Evolutionary conservation across 2,888 invertebrate species (phyloP).

Genomic region (Laspeyria flexula): DNA sequence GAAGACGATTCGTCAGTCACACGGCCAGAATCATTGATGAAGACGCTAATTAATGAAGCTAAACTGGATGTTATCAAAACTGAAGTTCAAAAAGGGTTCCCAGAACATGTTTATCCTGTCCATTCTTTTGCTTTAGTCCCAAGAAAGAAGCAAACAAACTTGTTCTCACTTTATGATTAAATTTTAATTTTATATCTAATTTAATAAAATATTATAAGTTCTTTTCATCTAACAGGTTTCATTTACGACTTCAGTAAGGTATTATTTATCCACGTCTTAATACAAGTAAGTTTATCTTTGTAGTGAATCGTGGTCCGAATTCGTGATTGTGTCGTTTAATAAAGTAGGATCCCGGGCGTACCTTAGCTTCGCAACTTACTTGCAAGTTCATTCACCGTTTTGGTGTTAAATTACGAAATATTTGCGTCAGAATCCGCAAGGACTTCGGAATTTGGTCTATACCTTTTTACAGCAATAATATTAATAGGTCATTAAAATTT

Average conservation of each 20-base stretch:
- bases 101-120: slow-evolving; percentile 94
- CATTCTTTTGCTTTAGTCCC: slow-evolving; percentile 93
- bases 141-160: slow-evolving; percentile 11
- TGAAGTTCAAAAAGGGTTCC: slow-evolving; percentile 92
- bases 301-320: slow-evolving; percentile 70
- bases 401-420: slow-evolving; percentile 63
- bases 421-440: slow-evolving; percentile 57
- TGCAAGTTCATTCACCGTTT: slow-evolving; percentile 70
- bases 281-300: slow-evolving; percentile 63
- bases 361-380: slow-evolving; percentile 57
- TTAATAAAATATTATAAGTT: not conserved
- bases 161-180: slow-evolving; percentile 16
- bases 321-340: slow-evolving; percentile 78
- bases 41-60: slow-evolving; percentile 89
- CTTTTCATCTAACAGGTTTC: slow-evolving; percentile 21
- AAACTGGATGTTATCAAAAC: slow-evolving; percentile 89
- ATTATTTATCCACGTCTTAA: slow-evolving; percentile 49
- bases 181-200: slow-evolving; percentile 11
- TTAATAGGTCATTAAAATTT: slow-evolving; percentile 9
- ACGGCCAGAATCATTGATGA: slow-evolving; percentile 88
- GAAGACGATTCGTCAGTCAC: slow-evolving; percentile 96
- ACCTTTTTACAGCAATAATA: slow-evolving; percentile 4
- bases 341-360: slow-evolving; percentile 65
- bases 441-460: slow-evolving; percentile 48
- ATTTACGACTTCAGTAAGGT: slow-evolving; percentile 30